phyloP scores from a whole-genome alignment of 1,140 invertebrate species.

The Trichogramma pretiosum region DNA sequence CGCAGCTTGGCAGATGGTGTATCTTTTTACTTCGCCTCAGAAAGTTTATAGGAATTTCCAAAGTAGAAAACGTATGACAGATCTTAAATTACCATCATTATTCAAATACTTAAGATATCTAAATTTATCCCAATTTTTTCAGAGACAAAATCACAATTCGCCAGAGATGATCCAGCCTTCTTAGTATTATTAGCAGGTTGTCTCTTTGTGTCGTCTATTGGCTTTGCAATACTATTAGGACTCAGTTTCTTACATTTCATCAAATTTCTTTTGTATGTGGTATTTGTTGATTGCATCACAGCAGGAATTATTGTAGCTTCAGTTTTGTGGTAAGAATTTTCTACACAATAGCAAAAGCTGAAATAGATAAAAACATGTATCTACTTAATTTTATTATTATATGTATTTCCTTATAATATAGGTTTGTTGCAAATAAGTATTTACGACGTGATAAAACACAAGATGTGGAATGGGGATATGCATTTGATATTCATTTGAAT shows the following conservation, averaged over 20 bases:
- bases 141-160: conserved; percentile 98
- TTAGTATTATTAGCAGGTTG: conserved; percentile 83
- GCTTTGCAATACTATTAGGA: conserved; percentile 74
- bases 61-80: conserved; percentile 83
- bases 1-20: conserved; percentile 98
- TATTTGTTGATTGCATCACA: conserved; percentile 90
- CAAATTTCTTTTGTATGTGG: conserved; percentile 83
- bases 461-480: conserved; percentile 97
- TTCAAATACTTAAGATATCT: too few species aligned
- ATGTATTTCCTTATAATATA: too few species aligned
- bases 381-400: too few species aligned
- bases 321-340: conserved; percentile 65
- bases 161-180: conserved; percentile 98
- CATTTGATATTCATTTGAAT: conserved; percentile 98
- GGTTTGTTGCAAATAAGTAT: conserved; percentile 84
- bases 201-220: conserved; percentile 82
- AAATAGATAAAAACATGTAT: conserved; percentile 4
- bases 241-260: conserved; percentile 70
- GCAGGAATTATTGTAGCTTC: conserved; percentile 83
- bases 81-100: conserved; percentile 6
- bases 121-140: too few species aligned
- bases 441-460: conserved; percentile 60
- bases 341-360: neutral
- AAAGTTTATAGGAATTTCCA: conserved; percentile 98
- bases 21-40: conserved; percentile 88